phyloP scores from a whole-genome alignment of 2,797 vertebrate genomes.

The Rhabdophis nuchalis region DNA sequence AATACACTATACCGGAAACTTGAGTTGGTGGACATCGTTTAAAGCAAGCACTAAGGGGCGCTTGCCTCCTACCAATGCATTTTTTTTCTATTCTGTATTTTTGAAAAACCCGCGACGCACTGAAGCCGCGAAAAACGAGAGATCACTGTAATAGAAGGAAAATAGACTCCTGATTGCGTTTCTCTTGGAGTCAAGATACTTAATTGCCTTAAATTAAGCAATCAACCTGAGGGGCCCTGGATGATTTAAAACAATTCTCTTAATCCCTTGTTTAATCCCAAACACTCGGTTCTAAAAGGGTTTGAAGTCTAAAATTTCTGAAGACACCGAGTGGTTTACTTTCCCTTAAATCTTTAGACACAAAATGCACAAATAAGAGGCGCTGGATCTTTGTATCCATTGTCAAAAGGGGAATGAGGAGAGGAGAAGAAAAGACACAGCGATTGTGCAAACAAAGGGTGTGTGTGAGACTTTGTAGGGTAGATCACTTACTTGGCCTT shows the following conservation, averaged over 20 bases:
- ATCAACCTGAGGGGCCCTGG: neutral
- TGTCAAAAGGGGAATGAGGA: neutral
- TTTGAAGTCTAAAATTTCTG: neutral
- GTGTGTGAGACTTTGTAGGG: neutral
- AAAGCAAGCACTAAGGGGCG: no score
- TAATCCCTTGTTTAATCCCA: neutral
- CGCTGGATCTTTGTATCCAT: neutral
- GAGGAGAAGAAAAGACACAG: neutral
- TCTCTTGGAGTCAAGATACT: neutral
- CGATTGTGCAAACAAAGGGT: neutral
- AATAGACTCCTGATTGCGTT: neutral
- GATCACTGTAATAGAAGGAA: neutral
- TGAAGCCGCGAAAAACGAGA: no score
- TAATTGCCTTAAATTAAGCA: neutral
- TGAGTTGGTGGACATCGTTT: no score
- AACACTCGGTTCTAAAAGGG: neutral
- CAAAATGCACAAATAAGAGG: neutral
- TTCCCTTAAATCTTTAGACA: neutral
- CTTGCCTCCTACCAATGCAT: no score
- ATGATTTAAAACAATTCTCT: neutral
- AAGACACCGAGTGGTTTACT: neutral
- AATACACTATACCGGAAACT: no score
- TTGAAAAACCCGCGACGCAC: no score
- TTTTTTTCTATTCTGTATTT: no score
- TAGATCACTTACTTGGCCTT: neutral